These are phyloP conservation scores for Palythoa caribaeorum DNA, from an alignment of 92 coral and sea anemone species.

Conservation along the genomic window DNA sequence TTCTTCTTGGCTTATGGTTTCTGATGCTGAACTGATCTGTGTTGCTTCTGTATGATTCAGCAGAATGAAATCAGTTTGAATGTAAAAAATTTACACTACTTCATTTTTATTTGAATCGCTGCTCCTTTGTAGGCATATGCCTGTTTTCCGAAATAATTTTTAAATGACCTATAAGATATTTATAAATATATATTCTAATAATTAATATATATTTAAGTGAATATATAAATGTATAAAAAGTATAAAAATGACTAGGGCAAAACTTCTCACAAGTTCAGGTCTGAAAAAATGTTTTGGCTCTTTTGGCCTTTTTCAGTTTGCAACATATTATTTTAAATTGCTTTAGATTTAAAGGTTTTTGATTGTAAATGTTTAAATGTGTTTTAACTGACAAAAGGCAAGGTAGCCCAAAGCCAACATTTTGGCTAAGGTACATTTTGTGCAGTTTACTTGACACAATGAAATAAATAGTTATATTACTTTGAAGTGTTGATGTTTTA, in stretches of 20 bases:
- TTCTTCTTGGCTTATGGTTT: constrained; percentile 1
- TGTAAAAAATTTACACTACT: not conserved
- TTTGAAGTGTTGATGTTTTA: constrained; percentile 18
- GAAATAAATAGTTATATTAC: constrained; percentile 8
- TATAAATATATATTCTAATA: not conserved
- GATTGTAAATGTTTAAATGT: not conserved
- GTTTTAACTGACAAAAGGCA: constrained; percentile 6
- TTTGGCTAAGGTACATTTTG: not conserved
- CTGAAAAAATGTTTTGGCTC: not conserved
- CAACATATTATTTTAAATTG: not conserved
- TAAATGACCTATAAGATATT: not conserved
- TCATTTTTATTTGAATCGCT: constrained; percentile 10
- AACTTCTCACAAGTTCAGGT: constrained; percentile 2
- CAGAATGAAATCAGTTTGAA: constrained; percentile 12
- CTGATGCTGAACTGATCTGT: constrained; percentile 26
- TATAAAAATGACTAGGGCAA: constrained; percentile 5
- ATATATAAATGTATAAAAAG: not conserved
- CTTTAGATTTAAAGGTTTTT: constrained; percentile 3
- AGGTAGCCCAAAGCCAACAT: not conserved
- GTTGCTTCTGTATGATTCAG: constrained; percentile 25
- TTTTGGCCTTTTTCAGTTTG: constrained; percentile 6
- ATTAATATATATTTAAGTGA: not conserved
- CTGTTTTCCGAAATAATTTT: not conserved
- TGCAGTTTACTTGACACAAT: constrained; percentile 14
- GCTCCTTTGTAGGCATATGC: constrained; percentile 12